Conservation (phyloP, 2,113 vertebrate species). For the Tympanuchus pallidicinctus region DNA sequence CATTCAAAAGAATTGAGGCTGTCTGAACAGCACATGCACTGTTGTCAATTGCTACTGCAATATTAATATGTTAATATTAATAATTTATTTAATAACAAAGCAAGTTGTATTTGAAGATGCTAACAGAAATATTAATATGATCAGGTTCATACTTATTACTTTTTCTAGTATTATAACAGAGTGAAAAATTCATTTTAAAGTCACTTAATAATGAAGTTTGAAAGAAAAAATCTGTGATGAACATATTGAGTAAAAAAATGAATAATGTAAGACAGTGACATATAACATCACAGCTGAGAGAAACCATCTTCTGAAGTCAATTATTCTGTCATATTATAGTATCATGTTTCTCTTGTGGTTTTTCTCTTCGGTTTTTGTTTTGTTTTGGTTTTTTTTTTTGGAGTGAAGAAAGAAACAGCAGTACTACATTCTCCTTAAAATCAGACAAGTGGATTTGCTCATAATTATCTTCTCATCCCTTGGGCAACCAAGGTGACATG, state of each 20-base stretch:
- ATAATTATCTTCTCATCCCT: not conserved
- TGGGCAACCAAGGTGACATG: not conserved
- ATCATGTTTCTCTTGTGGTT: not conserved
- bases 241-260: not conserved
- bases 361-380: no score
- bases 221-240: not conserved
- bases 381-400: not conserved
- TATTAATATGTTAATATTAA: not conserved
- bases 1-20: not conserved
- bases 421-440: not conserved
- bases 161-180: not conserved
- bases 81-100: not conserved
- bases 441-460: not conserved
- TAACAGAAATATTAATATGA: constrained; percentile 13
- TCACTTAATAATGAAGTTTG: not conserved
- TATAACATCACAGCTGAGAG: not conserved
- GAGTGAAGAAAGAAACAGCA: not conserved
- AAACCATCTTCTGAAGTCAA: not conserved
- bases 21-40: not conserved
- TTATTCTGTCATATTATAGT: not conserved
- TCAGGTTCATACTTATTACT: not conserved
- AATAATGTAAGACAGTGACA: not conserved
- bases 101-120: not conserved
- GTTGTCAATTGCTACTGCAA: not conserved
- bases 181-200: not conserved